Evolutionary conservation across 2,113 vertebrate species (phyloP).

Genomic region (Maccullochella peelii): DNA sequence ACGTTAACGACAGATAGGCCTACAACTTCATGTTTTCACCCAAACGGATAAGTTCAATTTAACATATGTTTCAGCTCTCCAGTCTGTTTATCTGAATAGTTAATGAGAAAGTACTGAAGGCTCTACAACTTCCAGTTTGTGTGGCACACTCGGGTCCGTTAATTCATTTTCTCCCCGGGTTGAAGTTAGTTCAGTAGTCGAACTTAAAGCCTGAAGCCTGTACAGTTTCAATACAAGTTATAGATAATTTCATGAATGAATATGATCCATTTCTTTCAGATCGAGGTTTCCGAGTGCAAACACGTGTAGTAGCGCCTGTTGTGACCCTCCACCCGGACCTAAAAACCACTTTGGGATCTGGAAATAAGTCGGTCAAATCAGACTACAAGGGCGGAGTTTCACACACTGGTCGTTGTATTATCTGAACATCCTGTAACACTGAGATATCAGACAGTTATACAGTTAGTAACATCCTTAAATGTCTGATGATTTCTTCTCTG

Average conservation of each 20-base stretch:
- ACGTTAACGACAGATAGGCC: background rate
- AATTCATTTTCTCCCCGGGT: slow-evolving; percentile 15
- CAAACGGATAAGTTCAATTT: background rate
- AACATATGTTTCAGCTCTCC: background rate
- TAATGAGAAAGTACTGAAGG: background rate
- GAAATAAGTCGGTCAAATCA: slow-evolving; percentile 10
- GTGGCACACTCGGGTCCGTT: background rate
- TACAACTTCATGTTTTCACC: background rate
- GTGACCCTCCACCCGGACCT: slow-evolving; percentile 58
- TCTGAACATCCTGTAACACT: background rate
- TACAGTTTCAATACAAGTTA: background rate
- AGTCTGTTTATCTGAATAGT: background rate
- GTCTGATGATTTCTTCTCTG: background rate
- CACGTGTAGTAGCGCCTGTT: slow-evolving; percentile 55
- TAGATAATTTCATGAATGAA: background rate
- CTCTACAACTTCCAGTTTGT: background rate
- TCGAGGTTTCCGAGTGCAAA: background rate
- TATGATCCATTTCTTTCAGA: background rate
- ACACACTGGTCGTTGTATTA: background rate
- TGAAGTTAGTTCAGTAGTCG: background rate
- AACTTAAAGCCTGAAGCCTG: background rate
- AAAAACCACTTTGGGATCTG: background rate
- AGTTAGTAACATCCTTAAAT: background rate
- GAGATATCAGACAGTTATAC: background rate
- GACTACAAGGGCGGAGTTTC: slow-evolving; percentile 61